Evolutionary conservation across 2,888 invertebrate species (phyloP), one percentile per base, ranked within the genome.

Genomic region (Heliothis peltigera): DNA sequence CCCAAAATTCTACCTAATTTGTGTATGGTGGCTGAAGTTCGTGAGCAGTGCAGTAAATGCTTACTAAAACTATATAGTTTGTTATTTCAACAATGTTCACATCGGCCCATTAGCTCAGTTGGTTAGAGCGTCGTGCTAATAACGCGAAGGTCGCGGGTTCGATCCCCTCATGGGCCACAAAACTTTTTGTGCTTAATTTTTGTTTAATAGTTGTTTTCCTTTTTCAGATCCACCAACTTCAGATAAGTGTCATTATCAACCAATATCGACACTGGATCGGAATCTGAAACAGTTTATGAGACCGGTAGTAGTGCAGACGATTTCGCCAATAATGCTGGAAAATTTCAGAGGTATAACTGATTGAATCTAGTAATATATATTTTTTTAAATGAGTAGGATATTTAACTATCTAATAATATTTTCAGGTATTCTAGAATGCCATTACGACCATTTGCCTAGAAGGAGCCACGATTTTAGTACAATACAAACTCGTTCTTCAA

Each of bases 41-140:
- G 25, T 25, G 25, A 25, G 25, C 25, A 25, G 25, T 25, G 0
- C 39, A 15, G 39, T 39, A 39, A 39, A 12, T 10, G 32, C 25
- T 25, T 25, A 25, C 7, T 7, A 25, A 7, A 25, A 6, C 25
- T 44, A 59, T 3, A 6, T 21, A 0, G 0, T n/a, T 0, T 4
- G 2, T 28, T 54, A 64, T 70, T 80, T 80, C 58, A 0, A 0
- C 0, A 0, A 0, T 0, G 0, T 0, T 0, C 0, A 0, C 58
- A 81, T 67, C 85, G 96, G 96, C 96, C 96, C 96, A 96, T 96
- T 96, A 96, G 96, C 96, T 96, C 96, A 96, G 96, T 96, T 96
- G 96, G 96, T 96, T 96, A 96, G 96, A 96, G 96, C 96, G 96
- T 96, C 96, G 96, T 96, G 96, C 96, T 96, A 96, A 96, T 96